Evolutionary conservation across 2,888 invertebrate species (phyloP).

Genomic region (Azorinus chamasolen): DNA sequence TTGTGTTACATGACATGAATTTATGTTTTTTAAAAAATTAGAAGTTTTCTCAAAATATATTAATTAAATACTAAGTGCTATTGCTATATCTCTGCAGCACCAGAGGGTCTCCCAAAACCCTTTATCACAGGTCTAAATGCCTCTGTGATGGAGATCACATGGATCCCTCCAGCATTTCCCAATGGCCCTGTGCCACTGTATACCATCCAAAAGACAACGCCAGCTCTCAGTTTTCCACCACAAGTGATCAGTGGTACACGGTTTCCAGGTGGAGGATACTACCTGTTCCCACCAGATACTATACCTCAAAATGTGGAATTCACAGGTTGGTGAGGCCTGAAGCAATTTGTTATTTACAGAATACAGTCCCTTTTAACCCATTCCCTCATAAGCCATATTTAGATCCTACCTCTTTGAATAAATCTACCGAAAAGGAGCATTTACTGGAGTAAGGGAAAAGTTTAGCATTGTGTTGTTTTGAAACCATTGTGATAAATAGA

Average conservation of each 20-base stretch:
- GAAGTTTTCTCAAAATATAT: no score
- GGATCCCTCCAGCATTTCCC: conserved; percentile 79
- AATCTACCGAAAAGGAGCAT: no score
- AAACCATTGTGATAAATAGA: no score
- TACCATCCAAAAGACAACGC: conserved; percentile 79
- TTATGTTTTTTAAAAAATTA: no score
- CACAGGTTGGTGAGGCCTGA: conserved; percentile 84
- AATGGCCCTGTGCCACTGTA: conserved; percentile 84
- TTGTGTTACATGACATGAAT: no score
- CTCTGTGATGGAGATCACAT: conserved; percentile 80
- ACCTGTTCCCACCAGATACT: conserved; percentile 81
- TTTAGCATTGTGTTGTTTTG: no score
- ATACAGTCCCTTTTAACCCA: no score
- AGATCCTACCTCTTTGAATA: no score
- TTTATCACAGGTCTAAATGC: conserved; percentile 79
- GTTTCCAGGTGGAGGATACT: conserved; percentile 85
- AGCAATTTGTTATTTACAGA: no score
- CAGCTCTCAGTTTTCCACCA: conserved; percentile 84
- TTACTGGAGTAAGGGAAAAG: no score
- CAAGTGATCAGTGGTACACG: conserved; percentile 82
- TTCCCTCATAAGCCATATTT: no score
- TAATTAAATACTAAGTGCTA: no score
- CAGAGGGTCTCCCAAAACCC: conserved; percentile 78
- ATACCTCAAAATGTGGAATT: conserved; percentile 84
- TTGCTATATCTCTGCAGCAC: conserved; percentile 70